Evolutionary conservation across 2,797 vertebrate species (phyloP), one percentile per base, ranked within the genome.

Genomic region (Thunnus albacares): DNA sequence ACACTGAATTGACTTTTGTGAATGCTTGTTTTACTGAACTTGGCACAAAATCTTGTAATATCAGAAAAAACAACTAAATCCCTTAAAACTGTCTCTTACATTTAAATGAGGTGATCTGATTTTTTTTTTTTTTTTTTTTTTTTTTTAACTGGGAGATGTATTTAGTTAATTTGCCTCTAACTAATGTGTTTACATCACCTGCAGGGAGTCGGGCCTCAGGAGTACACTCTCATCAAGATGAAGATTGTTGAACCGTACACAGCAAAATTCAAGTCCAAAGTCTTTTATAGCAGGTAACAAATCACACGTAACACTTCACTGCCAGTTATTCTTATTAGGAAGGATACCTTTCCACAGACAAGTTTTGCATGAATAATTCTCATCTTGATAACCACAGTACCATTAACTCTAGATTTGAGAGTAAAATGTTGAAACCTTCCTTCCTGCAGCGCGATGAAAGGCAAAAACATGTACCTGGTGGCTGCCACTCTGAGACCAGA

Each of bases 191-290:
- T 49, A 0, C 2, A 8, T 69, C 43, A 15, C 33, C 62, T 67
- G 52, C 24, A 99, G 98, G 98, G 98, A 89, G 97, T 99, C 20
- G 98, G 97, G 69, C 98, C 98, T 86, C 98, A 99, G 75, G 98
- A 99, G 86, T 99, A 99, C 77, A 99, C 98, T 0, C 95, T 99
- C 24, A 94, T 99, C 86, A 99, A 99, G 95, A 97, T 99, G 97
- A 98, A 97, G 93, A 93, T 99, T 22, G 87, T 98, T 58, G 97
- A 99, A 47, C 98, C 98, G 1, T 98, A 96, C 75, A 97, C 98
- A 4, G 72, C 95, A 33, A 99, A 98, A 90, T 82, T 99, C 86
- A 99, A 98, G 96, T 97, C 94, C 65, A 94, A 92, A 83, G 94
- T 95, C 30, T 95, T 94, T 78, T 94, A 92, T 26, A 94, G 93